A percentile compares a stretch with the other conserved stretches of the same genome.
Conservation (phyloP, 64 coral and sea anemone species). For the Porites lutea region DNA sequence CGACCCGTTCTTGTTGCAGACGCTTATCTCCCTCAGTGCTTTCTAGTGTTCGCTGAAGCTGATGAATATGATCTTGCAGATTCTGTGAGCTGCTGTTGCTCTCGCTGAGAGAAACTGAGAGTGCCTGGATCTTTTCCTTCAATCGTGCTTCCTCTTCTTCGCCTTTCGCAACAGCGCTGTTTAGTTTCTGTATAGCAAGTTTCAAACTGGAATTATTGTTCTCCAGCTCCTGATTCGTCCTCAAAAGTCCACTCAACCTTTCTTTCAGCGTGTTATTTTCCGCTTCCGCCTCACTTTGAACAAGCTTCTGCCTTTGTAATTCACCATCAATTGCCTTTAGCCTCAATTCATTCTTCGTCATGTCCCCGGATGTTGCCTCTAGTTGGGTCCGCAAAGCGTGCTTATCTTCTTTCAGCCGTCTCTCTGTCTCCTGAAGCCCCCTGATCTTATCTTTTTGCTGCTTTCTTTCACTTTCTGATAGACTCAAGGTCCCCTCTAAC, state of each 20-base stretch:
- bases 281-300: slow-evolving; percentile 55
- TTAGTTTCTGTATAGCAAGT: slow-evolving; percentile 71
- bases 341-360: slow-evolving; percentile 72
- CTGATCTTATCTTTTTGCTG: slow-evolving; percentile 74
- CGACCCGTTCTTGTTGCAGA: slow-evolving; percentile 71
- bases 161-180: slow-evolving; percentile 61
- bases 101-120: slow-evolving; percentile 83
- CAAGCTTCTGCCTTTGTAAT: slow-evolving; percentile 64
- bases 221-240: slow-evolving; percentile 75
- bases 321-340: slow-evolving; percentile 84
- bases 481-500: slow-evolving; percentile 78
- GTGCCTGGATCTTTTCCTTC: slow-evolving; percentile 84
- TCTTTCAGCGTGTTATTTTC: slow-evolving; percentile 73
- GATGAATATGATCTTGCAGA: slow-evolving; percentile 89
- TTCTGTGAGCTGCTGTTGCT: slow-evolving; percentile 92
- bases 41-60: slow-evolving; percentile 84
- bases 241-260: slow-evolving; percentile 28
- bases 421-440: slow-evolving; percentile 78
- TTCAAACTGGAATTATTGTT: slow-evolving; percentile 63
- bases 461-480: slow-evolving; percentile 84
- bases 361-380: slow-evolving; percentile 61
- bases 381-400: slow-evolving; percentile 69
- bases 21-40: slow-evolving; percentile 87
- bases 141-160: slow-evolving; percentile 69
- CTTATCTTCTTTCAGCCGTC: slow-evolving; percentile 56